Evolutionary conservation across 2,888 invertebrate genomes (phyloP), one percentile per base, ranked within the genome.

Genomic region (Arrhopalites spinosus): DNA sequence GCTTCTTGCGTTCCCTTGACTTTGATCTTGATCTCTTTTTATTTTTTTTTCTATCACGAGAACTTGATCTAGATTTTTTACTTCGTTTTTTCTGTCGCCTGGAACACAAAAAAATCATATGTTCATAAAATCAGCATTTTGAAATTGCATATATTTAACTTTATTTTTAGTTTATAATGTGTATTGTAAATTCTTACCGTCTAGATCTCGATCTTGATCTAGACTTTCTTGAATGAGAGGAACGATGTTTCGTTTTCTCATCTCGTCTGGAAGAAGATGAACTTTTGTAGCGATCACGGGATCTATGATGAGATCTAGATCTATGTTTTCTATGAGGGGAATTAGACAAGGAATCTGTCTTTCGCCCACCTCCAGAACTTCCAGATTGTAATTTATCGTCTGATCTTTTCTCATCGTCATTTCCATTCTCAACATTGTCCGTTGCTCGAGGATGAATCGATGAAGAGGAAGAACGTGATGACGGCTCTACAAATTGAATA

Each of bases 61-160:
- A 67, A 66, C 70, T 53, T 15, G 78, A 78, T 36, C 72, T 74
- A n/a, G 74, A 74, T 61, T 61, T 74, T 45, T 64, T 69, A 47
- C 56, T 78, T 7, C 63, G 45, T 50, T 23, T 56, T 17, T 50
- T 27, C 20, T 1, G 50, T 15, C 20, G 5, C 11, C 50, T 59
- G 8, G 1, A 27, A 61, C 29, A n/a, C n/a, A n/a, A n/a, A n/a
- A n/a, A n/a, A n/a, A n/a, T n/a, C n/a, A n/a, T n/a, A n/a, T n/a
- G n/a, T n/a, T n/a, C n/a, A n/a, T n/a, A n/a, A n/a, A n/a, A n/a
- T n/a, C n/a, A n/a, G n/a, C n/a, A n/a, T n/a, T n/a, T n/a, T n/a
- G n/a, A n/a, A n/a, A n/a, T n/a, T n/a, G n/a, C n/a, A n/a, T n/a
- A n/a, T n/a, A n/a, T n/a, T n/a, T n/a, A n/a, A n/a, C n/a, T n/a